Evolutionary conservation across 2,888 invertebrate genomes (phyloP).

Genomic region (Drosophila colorata): DNA sequence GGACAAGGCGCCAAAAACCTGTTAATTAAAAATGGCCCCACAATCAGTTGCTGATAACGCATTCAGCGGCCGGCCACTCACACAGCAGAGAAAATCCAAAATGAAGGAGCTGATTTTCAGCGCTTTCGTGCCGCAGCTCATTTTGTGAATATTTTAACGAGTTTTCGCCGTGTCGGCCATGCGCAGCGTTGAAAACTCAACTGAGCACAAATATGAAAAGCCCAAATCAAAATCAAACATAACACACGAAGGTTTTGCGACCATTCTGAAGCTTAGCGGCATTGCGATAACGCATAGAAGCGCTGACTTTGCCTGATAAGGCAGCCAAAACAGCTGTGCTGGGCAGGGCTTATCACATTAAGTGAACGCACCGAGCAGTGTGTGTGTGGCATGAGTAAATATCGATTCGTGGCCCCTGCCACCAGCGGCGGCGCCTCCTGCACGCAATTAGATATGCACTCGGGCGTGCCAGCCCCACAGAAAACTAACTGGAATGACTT

Average conservation of each 20-base stretch:
- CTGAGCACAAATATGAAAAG: conserved; percentile 39
- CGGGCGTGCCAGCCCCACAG: conserved; percentile 1
- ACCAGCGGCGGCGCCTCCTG: not conserved
- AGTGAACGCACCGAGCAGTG: not conserved
- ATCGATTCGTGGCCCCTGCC: conserved; percentile 1
- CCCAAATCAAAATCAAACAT: conserved; percentile 26
- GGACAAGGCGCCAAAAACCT: conserved; percentile 72
- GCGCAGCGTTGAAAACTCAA: conserved; percentile 36
- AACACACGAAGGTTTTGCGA: conserved; percentile 18
- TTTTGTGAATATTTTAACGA: conserved; percentile 40
- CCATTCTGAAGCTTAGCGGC: conserved; percentile 53
- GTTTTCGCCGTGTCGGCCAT: conserved; percentile 23
- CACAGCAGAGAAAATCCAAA: conserved; percentile 80
- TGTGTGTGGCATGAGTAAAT: not conserved
- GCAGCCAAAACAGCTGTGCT: conserved; percentile 43
- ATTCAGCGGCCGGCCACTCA: conserved; percentile 54
- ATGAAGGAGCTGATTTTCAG: conserved; percentile 75
- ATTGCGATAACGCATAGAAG: conserved; percentile 32
- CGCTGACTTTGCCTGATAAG: conserved; percentile 51
- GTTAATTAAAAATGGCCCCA: not conserved
- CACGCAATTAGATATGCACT: conserved; percentile 39
- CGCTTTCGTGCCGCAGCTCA: conserved; percentile 75
- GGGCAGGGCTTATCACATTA: not conserved
- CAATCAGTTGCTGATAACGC: conserved; percentile 20
- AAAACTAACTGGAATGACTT: not conserved